Evolutionary conservation across 2,888 invertebrate genomes (phyloP), one percentile per base, ranked within the genome.

Genomic region (Cephus rjabovi): DNA sequence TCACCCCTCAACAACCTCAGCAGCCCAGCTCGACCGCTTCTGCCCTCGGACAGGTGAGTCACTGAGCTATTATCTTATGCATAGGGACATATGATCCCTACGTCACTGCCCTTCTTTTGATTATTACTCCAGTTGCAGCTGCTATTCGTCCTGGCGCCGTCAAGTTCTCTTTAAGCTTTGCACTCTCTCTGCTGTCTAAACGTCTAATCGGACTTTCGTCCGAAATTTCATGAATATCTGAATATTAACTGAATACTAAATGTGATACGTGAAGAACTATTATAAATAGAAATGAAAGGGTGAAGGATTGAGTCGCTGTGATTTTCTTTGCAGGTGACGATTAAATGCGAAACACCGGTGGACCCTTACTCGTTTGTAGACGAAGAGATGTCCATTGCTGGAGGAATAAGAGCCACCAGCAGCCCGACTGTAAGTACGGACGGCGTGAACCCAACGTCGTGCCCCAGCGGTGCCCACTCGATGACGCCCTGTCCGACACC

Each of bases 291-390:
- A 6, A 56, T 56, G 9, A 56, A 56, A 56, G 40, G 23, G 0
- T 6, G 40, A 56, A 56, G 6, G 1, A 23, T 56, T 56, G 40
- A 56, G 40, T 56, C 1, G 23, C 40, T 23, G 23, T 23, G 15
- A 23, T 56, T 23, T 23, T 75, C 77, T 37, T 93, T 92, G 84
- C 81, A 91, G 90, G 89, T 92, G 79, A 86, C 90, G 83, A 93
- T 94, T 85, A 94, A 94, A 88, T 93, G 94, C 81, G 94, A 94
- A 89, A 94, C 94, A 84, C 89, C 92, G 78, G 95, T 95, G 86
- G 97, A 97, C 91, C 96, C 97, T 4, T 97, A 97, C 92, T 96
- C 96, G 88, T 97, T 97, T 92, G 96, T 97, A 82, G 96, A 96
- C 90, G 97, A 97, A 89, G 96, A 96, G 84, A 93, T 93, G 85